These are phyloP conservation scores for Pantherophis guttatus DNA, from an alignment of 2,113 vertebrate genomes.

Conservation along the genomic window DNA sequence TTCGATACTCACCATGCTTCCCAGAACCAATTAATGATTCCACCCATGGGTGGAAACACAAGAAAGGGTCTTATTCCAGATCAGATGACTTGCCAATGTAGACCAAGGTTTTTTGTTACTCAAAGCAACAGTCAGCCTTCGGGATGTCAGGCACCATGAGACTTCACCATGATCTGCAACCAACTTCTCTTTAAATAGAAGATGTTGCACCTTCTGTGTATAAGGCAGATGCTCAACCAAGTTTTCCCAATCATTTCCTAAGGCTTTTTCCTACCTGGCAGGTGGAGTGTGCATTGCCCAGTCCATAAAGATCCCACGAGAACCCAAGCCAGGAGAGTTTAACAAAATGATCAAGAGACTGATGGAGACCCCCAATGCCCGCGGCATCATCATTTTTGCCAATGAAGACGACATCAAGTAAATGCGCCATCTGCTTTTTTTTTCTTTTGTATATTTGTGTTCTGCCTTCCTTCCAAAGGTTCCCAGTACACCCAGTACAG, in stretches of 20 bases:
- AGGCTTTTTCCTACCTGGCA: conserved; percentile 26
- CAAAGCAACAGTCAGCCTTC: background rate
- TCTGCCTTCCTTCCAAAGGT: background rate
- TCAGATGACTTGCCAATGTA: background rate
- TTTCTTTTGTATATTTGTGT: background rate
- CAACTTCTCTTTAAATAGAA: background rate
- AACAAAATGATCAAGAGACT: conserved; percentile 75
- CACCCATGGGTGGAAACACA: background rate
- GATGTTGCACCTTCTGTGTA: background rate
- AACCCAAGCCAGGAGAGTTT: conserved; percentile 77
- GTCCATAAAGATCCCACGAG: conserved; percentile 77
- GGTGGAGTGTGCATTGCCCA: conserved; percentile 76
- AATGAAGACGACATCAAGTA: conserved; percentile 82
- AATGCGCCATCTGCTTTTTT: conserved; percentile 11
- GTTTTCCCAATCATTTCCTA: background rate
- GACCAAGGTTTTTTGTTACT: background rate
- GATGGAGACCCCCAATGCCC: conserved; percentile 77
- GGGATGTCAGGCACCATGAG: background rate
- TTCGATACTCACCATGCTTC: background rate
- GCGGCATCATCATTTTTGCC: conserved; percentile 79
- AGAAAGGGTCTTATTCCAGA: background rate
- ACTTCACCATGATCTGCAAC: background rate
- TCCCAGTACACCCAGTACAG: background rate
- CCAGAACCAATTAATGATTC: background rate
- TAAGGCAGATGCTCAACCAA: background rate